Percentiles rank a stretch among this genome's conserved stretches.
These are phyloP conservation scores for Percopsis transmontana DNA, from an alignment of 2,113 vertebrate genomes.

Conservation along the genomic window DNA sequence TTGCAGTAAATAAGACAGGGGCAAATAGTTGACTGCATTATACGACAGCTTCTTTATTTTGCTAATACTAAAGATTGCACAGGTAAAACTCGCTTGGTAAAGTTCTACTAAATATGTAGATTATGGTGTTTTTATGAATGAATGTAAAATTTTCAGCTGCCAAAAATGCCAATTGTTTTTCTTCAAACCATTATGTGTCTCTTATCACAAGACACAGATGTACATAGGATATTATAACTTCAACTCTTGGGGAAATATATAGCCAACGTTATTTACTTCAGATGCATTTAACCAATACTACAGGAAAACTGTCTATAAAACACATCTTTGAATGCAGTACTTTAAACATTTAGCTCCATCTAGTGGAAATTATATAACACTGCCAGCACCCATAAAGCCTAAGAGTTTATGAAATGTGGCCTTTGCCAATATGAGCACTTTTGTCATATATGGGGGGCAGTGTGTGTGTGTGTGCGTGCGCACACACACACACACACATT, in stretches of 20 bases:
- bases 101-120: conserved; percentile 46
- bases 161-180: conserved; percentile 57
- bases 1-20: not conserved
- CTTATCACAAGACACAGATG: conserved; percentile 27
- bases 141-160: conserved; percentile 60
- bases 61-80: conserved; percentile 64
- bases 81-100: conserved; percentile 30
- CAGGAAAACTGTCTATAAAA: not conserved
- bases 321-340: conserved; percentile 17
- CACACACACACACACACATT: too few species aligned
- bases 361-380: conserved; percentile 36
- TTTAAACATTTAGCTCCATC: conserved; percentile 42
- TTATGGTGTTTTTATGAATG: conserved; percentile 32
- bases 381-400: conserved; percentile 18
- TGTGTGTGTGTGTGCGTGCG: too few species aligned
- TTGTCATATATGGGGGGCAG: too few species aligned
- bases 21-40: not conserved
- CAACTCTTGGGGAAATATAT: not conserved
- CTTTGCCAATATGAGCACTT: too few species aligned
- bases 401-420: too few species aligned
- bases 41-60: conserved; percentile 23
- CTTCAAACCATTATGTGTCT: conserved; percentile 21
- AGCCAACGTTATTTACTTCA: not conserved
- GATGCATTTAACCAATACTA: not conserved
- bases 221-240: conserved; percentile 5